Evolutionary conservation across 2,888 invertebrate species (phyloP).

Genomic region (Latrodectus elegans): DNA sequence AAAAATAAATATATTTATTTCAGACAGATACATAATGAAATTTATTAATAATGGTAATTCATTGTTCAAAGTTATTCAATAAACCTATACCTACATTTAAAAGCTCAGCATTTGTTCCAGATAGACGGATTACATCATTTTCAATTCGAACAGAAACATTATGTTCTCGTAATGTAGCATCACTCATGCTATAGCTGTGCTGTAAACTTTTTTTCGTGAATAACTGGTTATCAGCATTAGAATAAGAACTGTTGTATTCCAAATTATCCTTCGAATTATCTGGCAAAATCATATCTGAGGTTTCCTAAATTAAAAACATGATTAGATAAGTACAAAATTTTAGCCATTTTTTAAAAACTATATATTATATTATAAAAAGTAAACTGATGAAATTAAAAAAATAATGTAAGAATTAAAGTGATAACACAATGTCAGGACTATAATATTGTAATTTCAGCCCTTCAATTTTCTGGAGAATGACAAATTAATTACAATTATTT

Average conservation of each 20-base stretch:
- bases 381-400: no score
- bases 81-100: conserved; percentile 81
- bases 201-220: conserved; percentile 53
- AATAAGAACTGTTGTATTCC: conserved; percentile 29
- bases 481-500: no score
- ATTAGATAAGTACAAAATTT: no score
- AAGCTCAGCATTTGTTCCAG: conserved; percentile 88
- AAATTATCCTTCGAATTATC: conserved; percentile 14
- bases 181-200: conserved; percentile 71
- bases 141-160: conserved; percentile 89
- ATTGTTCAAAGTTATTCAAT: neutral
- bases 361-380: no score
- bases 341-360: no score
- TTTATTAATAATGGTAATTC: neutral
- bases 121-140: conserved; percentile 88
- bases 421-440: no score
- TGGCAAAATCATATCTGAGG: conserved; percentile 16
- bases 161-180: conserved; percentile 79
- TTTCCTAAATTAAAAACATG: conserved; percentile 28
- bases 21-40: no score
- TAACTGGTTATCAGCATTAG: conserved; percentile 37
- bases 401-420: no score
- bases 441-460: no score
- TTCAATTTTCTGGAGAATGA: no score
- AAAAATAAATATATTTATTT: neutral